Base-by-base conservation (phyloP, 2,797 vertebrate species). In the Phalanger gymnotis region DNA sequence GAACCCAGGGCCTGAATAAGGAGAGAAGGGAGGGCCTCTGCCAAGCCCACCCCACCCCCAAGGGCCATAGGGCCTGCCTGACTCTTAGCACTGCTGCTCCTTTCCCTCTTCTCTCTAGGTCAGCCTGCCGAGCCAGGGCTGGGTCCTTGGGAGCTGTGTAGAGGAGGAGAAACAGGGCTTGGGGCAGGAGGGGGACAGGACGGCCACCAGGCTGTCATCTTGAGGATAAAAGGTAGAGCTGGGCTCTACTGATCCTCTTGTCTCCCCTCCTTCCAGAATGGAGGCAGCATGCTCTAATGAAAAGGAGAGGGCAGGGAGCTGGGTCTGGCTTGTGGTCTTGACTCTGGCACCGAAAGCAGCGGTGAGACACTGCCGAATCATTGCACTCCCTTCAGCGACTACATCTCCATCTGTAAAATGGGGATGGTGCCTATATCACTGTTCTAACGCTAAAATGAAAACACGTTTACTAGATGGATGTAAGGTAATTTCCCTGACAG, bases 331-430 rank as follows among this genome's bases (percentile, higher is more conserved):
- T 28, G 40, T 51, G 9, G 22, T 11, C n/a, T 81, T 27, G 3
- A 22, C 40, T 81, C 73, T 47, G 73, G 40, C 40, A 47, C 73
- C 4, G 22, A 81, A 81, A 27, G 16, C 11, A 47, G 40, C 27
- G 40, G 2, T 81, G 40, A 0, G 58, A 22, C 40, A 52, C 54
- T 61, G 54, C 90, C 47, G 55, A 54, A 73, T 87, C 53, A 14
- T 57, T 28, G 3, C 34, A 53, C n/a, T 25, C 4, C 0, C 6
- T 0, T 73, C n/a, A 81, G 7, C 0, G 6, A 51, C 92, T 58
- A 61, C 14, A 53, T 54, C 34, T 52, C 34, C 95, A 90, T 81
- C 93, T 92, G 34, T 34, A 58, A 94, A 91, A 95, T 14, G 66
- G 51, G 81, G 56, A 13, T 12, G 28, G 7, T 73, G 66, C n/a